Conservation (phyloP, 2,113 vertebrate genomes). For the Eonycteris spelaea region DNA sequence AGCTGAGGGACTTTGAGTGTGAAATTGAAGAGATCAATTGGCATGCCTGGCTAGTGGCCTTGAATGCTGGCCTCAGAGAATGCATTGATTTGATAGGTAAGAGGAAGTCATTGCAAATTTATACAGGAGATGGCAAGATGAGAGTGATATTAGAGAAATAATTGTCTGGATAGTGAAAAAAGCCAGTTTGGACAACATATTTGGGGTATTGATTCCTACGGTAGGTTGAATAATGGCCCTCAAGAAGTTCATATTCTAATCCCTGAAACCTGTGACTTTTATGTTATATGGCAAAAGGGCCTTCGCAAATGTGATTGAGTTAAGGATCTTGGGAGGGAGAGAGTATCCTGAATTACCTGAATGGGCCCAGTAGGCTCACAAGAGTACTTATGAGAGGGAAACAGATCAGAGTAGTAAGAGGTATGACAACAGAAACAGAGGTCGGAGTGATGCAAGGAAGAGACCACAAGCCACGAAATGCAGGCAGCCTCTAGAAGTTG, state of each 20-base stretch:
- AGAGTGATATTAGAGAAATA: not conserved
- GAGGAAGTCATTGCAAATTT: not conserved
- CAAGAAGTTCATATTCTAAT: not conserved
- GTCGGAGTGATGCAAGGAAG: not conserved
- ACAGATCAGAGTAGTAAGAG: not conserved
- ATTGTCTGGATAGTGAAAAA: not conserved
- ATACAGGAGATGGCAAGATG: not conserved
- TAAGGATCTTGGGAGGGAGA: not conserved
- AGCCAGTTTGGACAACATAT: not conserved
- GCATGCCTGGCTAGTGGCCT: not conserved
- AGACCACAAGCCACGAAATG: not conserved
- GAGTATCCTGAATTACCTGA: not conserved
- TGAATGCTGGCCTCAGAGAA: not conserved
- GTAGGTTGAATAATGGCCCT: not conserved
- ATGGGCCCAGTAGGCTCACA: not conserved
- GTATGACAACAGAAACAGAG: not conserved
- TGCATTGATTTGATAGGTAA: not conserved
- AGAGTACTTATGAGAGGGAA: not conserved
- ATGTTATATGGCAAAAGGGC: not conserved
- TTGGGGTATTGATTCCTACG: not conserved
- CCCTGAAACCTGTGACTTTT: not conserved
- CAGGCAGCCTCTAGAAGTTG: not conserved
- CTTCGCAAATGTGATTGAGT: not conserved
- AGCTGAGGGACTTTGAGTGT: not conserved
- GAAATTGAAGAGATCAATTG: not conserved